phyloP scores from a whole-genome alignment of 2,797 vertebrate genomes.

The Perdix hodgsoniae region DNA sequence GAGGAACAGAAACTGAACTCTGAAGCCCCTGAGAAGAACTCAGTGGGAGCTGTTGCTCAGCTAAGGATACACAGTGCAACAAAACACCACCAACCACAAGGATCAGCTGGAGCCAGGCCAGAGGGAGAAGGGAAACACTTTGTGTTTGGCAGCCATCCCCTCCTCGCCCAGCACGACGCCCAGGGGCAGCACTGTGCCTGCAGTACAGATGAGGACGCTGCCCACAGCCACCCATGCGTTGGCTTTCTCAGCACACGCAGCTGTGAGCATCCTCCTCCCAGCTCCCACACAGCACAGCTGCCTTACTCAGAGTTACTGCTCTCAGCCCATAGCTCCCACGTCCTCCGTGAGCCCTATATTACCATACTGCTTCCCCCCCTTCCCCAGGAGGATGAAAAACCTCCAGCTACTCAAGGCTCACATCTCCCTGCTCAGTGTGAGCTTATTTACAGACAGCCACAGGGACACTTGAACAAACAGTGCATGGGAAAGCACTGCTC shows the following conservation, averaged over 20 bases:
- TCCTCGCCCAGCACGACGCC: neutral
- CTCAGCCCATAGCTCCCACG: neutral
- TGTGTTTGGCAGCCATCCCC: neutral
- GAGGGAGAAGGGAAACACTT: neutral
- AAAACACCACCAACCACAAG: neutral
- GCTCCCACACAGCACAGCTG: neutral
- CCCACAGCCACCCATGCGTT: fast-evolving
- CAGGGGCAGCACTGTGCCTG: neutral
- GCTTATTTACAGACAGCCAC: neutral
- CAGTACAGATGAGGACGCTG: neutral
- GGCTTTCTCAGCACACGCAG: fast-evolving
- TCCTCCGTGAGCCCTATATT: neutral
- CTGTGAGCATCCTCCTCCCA: neutral
- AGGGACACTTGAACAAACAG: neutral
- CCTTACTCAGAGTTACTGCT: neutral
- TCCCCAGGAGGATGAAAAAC: neutral
- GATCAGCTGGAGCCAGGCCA: neutral
- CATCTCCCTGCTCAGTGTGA: neutral
- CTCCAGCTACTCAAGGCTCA: neutral
- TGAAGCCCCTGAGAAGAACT: neutral
- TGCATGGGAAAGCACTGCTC: neutral
- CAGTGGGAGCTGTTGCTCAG: neutral
- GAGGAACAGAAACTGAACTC: neutral
- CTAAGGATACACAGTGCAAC: neutral
- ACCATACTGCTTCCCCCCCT: too few relatives aligned